Conservation (phyloP, 2,797 vertebrate species). For the Neomorphus geoffroyi region DNA sequence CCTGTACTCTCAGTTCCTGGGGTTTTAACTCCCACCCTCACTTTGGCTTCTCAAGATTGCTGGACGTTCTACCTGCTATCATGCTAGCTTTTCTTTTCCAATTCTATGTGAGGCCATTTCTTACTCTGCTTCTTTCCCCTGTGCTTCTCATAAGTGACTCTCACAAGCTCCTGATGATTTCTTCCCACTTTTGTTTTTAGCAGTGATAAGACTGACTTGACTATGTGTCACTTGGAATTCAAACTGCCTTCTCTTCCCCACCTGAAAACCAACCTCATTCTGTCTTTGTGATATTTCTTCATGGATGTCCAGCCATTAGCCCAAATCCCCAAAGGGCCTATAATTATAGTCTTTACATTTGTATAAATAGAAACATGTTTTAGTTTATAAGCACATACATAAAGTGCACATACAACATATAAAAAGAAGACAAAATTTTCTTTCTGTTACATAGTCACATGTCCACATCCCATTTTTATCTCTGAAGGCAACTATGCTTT, state of each 20-base stretch:
- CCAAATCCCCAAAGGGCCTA: neutral
- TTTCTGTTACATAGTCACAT: neutral
- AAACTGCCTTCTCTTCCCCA: neutral
- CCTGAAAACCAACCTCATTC: neutral
- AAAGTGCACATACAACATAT: neutral
- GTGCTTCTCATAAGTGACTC: neutral
- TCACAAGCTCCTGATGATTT: neutral
- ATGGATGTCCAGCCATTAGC: neutral
- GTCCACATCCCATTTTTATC: neutral
- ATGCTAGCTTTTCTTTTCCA: neutral
- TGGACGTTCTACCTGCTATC: neutral
- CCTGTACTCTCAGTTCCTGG: neutral
- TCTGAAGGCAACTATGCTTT: neutral
- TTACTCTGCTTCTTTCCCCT: neutral
- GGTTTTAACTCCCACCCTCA: neutral
- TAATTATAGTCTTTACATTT: neutral
- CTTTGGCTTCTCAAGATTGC: neutral
- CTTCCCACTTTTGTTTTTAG: neutral
- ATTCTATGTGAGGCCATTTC: neutral
- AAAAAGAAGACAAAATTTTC: neutral
- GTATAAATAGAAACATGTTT: neutral
- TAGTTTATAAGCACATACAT: neutral
- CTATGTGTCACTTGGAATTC: neutral
- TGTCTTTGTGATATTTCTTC: neutral
- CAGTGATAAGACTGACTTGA: neutral